Evolutionary conservation across 2,888 invertebrate species (phyloP), one percentile per base, ranked within the genome.

Genomic region (Habroteleia sp.): DNA sequence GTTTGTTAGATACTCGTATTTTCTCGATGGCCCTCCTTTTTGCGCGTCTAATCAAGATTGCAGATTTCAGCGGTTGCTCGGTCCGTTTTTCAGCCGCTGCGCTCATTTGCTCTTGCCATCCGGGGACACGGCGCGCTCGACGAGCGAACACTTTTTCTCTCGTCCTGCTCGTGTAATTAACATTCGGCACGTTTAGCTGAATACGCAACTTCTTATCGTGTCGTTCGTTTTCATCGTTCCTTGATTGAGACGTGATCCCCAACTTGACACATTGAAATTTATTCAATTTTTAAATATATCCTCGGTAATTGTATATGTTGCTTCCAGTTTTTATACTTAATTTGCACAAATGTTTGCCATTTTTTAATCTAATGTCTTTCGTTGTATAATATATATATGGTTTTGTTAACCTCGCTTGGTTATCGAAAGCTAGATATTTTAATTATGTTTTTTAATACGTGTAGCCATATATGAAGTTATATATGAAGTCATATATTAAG

Each of bases 131-230:
- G 39, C 50, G 62, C 17, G 52, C 69, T 66, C 46, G 35, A 14
- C 41, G 79, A 78, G 76, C 80, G 81, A 77, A 77, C 60, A 80
- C 78, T 84, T 85, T 84, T 84, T 85, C 82, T 78, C 79, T 77
- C 79, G 68, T 77, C 80, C 82, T 80, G 80, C 81, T 79, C 80
- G 77, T 75, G 80, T 85, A 86, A 86, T 87, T 86, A 86, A 86
- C 84, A 86, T 86, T 86, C 85, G 84, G 85, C 84, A 84, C 84
- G 84, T 82, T 84, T 81, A 79, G 79, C 74, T 76, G 74, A 73
- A 73, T 72, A 58, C 60, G 58, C 62, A 11, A 62, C 68, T 73
- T 74, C 68, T 76, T 74, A 56, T 68, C 37, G 62, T 68, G 42
- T 50, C 58, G 71, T 60, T 78, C 75, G 58, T 75, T 62, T 76